A percentile compares a stretch with the other conserved stretches of the same genome.
These are phyloP conservation scores for Drosophila persimilis DNA, from an alignment of 1,140 invertebrate species.

Conservation along the genomic window DNA sequence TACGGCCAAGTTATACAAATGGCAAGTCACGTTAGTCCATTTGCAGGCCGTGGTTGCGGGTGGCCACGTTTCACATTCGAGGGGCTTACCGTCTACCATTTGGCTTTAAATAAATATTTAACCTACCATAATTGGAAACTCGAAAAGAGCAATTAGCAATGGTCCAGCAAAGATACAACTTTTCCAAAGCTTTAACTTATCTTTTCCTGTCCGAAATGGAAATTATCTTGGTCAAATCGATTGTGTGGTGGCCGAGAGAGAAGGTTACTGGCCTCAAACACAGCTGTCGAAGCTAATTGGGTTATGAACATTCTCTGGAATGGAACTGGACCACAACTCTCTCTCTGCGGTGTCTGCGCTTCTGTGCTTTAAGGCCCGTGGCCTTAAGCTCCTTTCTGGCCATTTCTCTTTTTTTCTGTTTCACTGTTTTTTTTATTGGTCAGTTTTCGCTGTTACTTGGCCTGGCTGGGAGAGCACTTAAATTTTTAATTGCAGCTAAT, in stretches of 20 bases:
- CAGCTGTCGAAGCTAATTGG: constrained; percentile 54
- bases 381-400: constrained; percentile 33
- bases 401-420: neutral
- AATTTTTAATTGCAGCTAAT: constrained; percentile 65
- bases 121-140: constrained; percentile 67
- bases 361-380: constrained; percentile 2
- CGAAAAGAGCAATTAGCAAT: constrained; percentile 64
- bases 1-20: constrained; percentile 51
- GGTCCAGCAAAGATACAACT: constrained; percentile 15
- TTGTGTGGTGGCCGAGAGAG: constrained; percentile 9
- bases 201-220: neutral
- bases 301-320: constrained; percentile 39
- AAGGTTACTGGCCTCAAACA: constrained; percentile 4
- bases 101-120: constrained; percentile 72
- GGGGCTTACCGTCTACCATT: constrained; percentile 16
- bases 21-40: constrained; percentile 59
- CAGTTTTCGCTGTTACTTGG: constrained; percentile 9
- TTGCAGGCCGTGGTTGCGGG: constrained; percentile 3
- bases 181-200: constrained; percentile 33
- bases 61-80: constrained; percentile 49
- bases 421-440: constrained; percentile 13
- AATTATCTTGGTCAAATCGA: constrained; percentile 42
- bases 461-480: constrained; percentile 26
- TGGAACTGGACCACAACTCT: too few species aligned
- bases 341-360: constrained; percentile 6